Evolutionary conservation across 2,797 vertebrate genomes (phyloP), one percentile per base, ranked within the genome.

Genomic region (Microctenopoma stevenorrisi): DNA sequence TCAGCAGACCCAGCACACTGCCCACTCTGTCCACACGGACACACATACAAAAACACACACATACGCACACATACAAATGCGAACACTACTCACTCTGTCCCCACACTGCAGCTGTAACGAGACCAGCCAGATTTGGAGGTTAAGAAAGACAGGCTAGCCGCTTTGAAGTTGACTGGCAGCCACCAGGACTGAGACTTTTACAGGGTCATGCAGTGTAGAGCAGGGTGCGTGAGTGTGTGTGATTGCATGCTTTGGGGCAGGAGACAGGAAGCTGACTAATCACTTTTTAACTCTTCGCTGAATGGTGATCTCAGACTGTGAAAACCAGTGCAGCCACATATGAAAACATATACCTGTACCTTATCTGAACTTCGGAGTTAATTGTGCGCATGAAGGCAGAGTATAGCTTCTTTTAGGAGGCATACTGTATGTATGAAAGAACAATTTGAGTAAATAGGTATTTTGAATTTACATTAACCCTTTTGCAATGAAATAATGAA

Each of bases 1-100:
- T 95, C 95, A 95, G 91, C 83, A 91, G 90, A 81, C 86, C 87
- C 89, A 86, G 84, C 86, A 96, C 92, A 93, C 93, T 93, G 89
- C 84, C 86, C 86, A 88, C 84, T 90, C 87, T 91, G 87, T 91
- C 79, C 82, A 50, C 61, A 58, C 63, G 78, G 46, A 12, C 63
- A 42, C 59, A 52, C 47, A 28, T 35, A 18, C 64, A 48, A 53
- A 40, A 64, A 54, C 60, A 28, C 46, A 30, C 64, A 48, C 57
- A 40, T 64, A 54, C 60, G 61, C 72, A 74, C 75, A 67, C 59
- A 70, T 51, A 74, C 64, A 64, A 68, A 78, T 68, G 62, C 79
- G 84, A 80, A 90, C 90, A 91, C 84, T 88, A 68, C 69, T 64
- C 83, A 89, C 93, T 95, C 94, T 95, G 93, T 96, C 93, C 94